Base-by-base conservation (phyloP, 2,113 vertebrate genomes). In the Balaeniceps rex region DNA sequence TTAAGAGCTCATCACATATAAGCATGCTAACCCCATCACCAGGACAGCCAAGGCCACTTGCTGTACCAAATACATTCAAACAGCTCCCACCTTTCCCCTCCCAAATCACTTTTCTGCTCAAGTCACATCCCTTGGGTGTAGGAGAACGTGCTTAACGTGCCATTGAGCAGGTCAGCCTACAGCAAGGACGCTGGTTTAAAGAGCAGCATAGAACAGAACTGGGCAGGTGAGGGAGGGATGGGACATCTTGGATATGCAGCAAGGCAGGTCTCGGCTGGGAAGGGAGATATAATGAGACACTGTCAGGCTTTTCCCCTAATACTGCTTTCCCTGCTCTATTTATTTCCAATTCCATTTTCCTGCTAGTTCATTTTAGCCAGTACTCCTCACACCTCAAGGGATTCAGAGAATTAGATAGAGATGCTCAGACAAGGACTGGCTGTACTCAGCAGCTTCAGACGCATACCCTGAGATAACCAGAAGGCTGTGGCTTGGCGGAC, bases 101-200 rank as follows among this genome's bases (percentile, higher is more conserved):
- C 29, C 57, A 52, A 34, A 88, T 49, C 4, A 25, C 11, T 49
- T 86, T 92, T 60, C 63, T 47, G 29, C 49, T 42, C 28, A 14
- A 60, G 14, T 15, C 44, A 55, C 21, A 25, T 21, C 60, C 46
- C 36, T 61, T 26, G 11, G 26, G 11, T 60, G 10, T 17, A 65
- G 65, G 38, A 89, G 25, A 90, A 55, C 0, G 0, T 38, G 38
- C 23, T 78, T 82, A 42, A 64, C 5, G 0, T 12, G 23, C 4
- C 42, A 44, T 26, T 51, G 58, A 86, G 54, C 47, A 64, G 57
- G 61, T 75, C 78, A 85, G 31, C 36, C 85, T 44, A 18, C 7
- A 46, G 42, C 23, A 66, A 54, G 25, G 66, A 65, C 1, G 0
- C 22, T 21, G 17, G 12, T 44, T 88, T 42, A 57, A 58, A 66